phyloP scores from a whole-genome alignment of 35 echinoderm and acorn worm genomes.

The Ophioderma brevispina region DNA sequence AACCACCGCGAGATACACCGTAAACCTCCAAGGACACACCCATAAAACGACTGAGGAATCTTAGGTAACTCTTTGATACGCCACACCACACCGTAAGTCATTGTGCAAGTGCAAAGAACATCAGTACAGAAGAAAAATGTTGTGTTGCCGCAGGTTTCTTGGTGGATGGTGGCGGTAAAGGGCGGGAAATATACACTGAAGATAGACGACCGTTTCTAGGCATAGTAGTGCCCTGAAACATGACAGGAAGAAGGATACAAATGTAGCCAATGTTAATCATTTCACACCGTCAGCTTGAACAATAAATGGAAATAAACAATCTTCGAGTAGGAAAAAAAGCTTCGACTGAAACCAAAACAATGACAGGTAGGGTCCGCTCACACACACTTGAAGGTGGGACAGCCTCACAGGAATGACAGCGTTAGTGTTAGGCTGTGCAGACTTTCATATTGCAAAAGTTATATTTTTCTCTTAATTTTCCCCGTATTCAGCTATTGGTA shows the following conservation, averaged over 20 bases:
- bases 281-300: conserved; percentile 75
- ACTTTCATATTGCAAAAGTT: too few relatives aligned
- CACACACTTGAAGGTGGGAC: too few relatives aligned
- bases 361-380: not conserved
- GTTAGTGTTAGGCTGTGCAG: too few relatives aligned
- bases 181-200: conserved; percentile 2
- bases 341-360: not conserved
- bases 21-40: conserved; percentile 38
- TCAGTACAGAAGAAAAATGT: conserved; percentile 43
- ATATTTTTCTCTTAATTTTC: too few relatives aligned
- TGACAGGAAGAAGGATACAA: conserved; percentile 19
- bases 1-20: not conserved
- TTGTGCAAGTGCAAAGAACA: conserved; percentile 58
- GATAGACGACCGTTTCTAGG: conserved; percentile 1
- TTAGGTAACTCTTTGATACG: conserved; percentile 88
- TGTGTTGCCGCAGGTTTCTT: conserved; percentile 37
- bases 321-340: not conserved
- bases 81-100: conserved; percentile 95
- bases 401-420: too few relatives aligned
- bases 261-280: conserved; percentile 87
- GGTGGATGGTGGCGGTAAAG: not conserved
- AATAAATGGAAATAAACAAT: not conserved
- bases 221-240: not conserved
- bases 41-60: conserved; percentile 86
- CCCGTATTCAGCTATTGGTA: too few relatives aligned